Evolutionary conservation across 2,113 vertebrate genomes (phyloP).

Genomic region (Carassius gibelio): DNA sequence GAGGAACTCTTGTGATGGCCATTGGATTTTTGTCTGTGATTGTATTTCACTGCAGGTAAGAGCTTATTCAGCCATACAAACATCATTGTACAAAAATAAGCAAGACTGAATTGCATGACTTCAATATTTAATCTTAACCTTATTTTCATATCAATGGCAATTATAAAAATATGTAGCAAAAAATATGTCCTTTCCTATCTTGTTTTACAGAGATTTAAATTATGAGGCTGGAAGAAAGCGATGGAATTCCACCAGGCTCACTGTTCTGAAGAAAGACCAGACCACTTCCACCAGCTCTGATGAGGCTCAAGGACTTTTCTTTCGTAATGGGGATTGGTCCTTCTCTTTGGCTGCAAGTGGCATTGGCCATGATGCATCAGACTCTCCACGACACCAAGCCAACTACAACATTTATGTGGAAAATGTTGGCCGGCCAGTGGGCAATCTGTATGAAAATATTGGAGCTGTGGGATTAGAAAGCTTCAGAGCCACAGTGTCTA

Average conservation of each 20-base stretch:
- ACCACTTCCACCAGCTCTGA: slow-evolving; percentile 92
- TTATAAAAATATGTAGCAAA: background rate
- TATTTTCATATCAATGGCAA: too few relatives aligned
- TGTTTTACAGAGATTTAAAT: slow-evolving; percentile 74
- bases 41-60: slow-evolving; percentile 93
- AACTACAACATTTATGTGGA: slow-evolving; percentile 90
- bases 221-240: slow-evolving; percentile 77
- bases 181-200: background rate
- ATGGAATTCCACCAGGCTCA: slow-evolving; percentile 80
- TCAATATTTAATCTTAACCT: background rate
- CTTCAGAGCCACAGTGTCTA: slow-evolving; percentile 66
- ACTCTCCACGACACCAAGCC: slow-evolving; percentile 80
- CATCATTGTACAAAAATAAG: background rate
- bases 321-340: slow-evolving; percentile 78
- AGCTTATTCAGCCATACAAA: slow-evolving; percentile 16
- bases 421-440: slow-evolving; percentile 73
- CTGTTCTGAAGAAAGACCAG: slow-evolving; percentile 89
- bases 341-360: slow-evolving; percentile 75
- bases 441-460: slow-evolving; percentile 64
- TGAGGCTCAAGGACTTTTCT: slow-evolving; percentile 77
- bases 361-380: slow-evolving; percentile 73
- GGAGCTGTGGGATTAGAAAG: slow-evolving; percentile 63
- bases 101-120: background rate
- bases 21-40: slow-evolving; percentile 86
- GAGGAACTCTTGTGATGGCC: slow-evolving; percentile 84